These are phyloP conservation scores for Rhincodon typus DNA, from an alignment of 2,797 vertebrate genomes.

Conservation along the genomic window DNA sequence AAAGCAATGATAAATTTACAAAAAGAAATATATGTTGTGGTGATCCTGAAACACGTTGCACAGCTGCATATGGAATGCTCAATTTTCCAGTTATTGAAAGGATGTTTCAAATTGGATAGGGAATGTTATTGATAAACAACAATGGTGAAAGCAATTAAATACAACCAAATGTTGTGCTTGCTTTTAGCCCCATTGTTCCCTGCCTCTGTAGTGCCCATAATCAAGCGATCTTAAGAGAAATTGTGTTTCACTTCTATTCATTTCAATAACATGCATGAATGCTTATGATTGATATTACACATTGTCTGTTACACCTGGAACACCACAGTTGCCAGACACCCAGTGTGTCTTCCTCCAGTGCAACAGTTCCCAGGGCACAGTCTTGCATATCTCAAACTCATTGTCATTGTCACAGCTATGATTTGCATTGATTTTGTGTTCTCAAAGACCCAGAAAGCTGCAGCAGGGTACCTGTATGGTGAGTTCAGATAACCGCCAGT, in stretches of 20 bases:
- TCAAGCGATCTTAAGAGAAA: background rate
- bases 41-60: background rate
- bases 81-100: background rate
- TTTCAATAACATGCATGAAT: background rate
- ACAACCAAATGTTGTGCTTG: background rate
- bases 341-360: background rate
- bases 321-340: background rate
- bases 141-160: background rate
- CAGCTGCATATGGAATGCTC: background rate
- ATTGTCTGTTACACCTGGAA: background rate
- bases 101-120: background rate
- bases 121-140: background rate
- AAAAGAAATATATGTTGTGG: background rate
- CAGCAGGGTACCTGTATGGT: background rate
- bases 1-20: background rate
- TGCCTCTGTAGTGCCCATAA: background rate
- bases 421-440: background rate
- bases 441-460: background rate
- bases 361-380: background rate
- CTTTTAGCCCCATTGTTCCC: background rate
- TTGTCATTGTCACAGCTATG: background rate
- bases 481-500: background rate
- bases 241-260: background rate
- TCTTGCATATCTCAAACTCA: background rate
- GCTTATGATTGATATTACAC: background rate